These are phyloP conservation scores for Callopanchax toddi DNA, from an alignment of 2,113 vertebrate genomes.

Conservation along the genomic window DNA sequence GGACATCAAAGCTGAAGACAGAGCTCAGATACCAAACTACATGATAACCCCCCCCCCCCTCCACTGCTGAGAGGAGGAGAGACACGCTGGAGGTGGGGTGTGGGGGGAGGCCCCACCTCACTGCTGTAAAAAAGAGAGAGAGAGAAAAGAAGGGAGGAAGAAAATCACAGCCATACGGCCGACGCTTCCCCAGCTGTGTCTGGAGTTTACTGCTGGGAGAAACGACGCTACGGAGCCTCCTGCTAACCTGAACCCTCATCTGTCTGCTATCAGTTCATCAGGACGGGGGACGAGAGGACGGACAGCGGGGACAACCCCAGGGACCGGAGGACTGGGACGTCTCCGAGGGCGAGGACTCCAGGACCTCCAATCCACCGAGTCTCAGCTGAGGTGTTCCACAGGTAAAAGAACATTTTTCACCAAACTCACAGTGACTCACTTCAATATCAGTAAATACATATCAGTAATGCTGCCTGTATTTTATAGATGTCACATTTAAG, in stretches of 20 bases:
- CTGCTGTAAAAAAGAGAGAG: constrained; percentile 47
- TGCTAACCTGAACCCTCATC: constrained; percentile 52
- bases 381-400: constrained; percentile 55
- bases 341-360: constrained; percentile 55
- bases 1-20: constrained; percentile 74
- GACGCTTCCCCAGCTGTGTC: constrained; percentile 45
- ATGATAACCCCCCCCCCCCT: constrained; percentile 56
- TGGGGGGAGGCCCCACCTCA: constrained; percentile 55
- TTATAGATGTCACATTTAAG: not conserved
- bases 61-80: constrained; percentile 57
- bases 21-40: constrained; percentile 50
- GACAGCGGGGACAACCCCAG: constrained; percentile 44
- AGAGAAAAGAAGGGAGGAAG: constrained; percentile 49
- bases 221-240: not conserved
- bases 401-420: constrained; percentile 55
- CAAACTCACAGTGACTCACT: no score
- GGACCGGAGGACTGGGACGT: constrained; percentile 45
- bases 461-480: constrained; percentile 1
- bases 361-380: constrained; percentile 43
- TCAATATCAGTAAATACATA: no score
- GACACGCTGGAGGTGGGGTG: constrained; percentile 33
- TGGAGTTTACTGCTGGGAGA: constrained; percentile 52
- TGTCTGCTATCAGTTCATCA: constrained; percentile 67
- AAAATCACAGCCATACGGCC: constrained; percentile 72
- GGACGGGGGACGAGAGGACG: constrained; percentile 46